Evolutionary conservation across 2,113 vertebrate genomes (phyloP).

Genomic region (Campylorhamphus procurvoides): DNA sequence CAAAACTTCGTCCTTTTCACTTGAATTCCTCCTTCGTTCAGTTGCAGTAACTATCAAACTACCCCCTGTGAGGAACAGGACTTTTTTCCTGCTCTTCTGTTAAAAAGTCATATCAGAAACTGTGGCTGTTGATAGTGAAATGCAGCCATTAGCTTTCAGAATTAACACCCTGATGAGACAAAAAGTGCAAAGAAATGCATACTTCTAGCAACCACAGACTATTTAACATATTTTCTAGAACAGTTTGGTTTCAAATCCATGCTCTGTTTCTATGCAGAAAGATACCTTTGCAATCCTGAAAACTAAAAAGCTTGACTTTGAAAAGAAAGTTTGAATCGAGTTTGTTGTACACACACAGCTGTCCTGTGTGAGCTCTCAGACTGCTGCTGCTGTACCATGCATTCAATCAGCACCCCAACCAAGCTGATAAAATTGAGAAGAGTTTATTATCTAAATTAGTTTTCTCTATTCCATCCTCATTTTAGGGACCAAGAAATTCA

Average conservation of each 20-base stretch:
- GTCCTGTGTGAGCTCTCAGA: not conserved
- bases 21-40: not conserved
- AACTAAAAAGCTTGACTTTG: not conserved
- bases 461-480: not conserved
- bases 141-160: not conserved
- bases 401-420: not conserved
- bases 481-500: not conserved
- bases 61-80: not conserved
- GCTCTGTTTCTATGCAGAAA: not conserved
- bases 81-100: not conserved
- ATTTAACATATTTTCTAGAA: not conserved
- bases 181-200: not conserved
- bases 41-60: not conserved
- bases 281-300: not conserved
- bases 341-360: not conserved
- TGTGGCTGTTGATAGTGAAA: not conserved
- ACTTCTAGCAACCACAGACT: accelerated
- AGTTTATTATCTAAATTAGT: not conserved
- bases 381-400: not conserved
- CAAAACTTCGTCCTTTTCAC: not conserved
- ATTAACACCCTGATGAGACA: not conserved
- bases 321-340: not conserved
- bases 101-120: not conserved
- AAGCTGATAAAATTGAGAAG: not conserved
- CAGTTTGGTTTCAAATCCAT: not conserved